These are phyloP conservation scores for Drosophila mulleri DNA, from an alignment of 2,888 invertebrate species.

Conservation along the genomic window DNA sequence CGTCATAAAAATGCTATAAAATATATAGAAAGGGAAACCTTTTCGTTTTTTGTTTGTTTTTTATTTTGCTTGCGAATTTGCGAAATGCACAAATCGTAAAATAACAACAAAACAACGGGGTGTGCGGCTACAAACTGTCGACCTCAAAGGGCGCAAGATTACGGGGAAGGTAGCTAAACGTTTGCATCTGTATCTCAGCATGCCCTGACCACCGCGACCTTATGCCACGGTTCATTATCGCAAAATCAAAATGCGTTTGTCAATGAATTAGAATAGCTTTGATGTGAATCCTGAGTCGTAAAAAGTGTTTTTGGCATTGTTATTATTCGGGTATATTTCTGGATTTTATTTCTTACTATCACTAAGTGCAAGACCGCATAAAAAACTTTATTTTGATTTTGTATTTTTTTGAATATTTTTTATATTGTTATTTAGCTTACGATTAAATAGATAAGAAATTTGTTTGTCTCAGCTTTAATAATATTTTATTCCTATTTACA, in stretches of 20 bases:
- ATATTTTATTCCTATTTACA: not conserved
- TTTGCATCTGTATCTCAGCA: slow-evolving; percentile 23
- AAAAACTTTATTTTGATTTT: too few species aligned
- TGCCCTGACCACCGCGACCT: not conserved
- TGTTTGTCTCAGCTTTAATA: not conserved
- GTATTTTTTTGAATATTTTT: too few species aligned
- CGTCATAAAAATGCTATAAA: slow-evolving; percentile 80
- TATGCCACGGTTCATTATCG: slow-evolving; percentile 54
- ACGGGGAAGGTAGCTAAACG: slow-evolving; percentile 46
- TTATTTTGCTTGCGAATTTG: slow-evolving; percentile 60
- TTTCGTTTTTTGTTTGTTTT: slow-evolving; percentile 42
- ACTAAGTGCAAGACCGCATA: not conserved
- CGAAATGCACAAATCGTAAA: slow-evolving; percentile 79
- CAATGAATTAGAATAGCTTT: slow-evolving; percentile 76
- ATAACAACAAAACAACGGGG: slow-evolving; percentile 46
- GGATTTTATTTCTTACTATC: slow-evolving; percentile 26
- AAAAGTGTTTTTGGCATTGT: slow-evolving; percentile 37
- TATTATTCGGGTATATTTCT: slow-evolving; percentile 21
- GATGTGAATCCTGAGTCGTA: slow-evolving; percentile 49
- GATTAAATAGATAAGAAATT: not conserved
- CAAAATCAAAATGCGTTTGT: slow-evolving; percentile 78
- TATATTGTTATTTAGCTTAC: too few species aligned
- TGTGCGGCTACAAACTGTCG: slow-evolving; percentile 39
- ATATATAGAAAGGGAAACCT: slow-evolving; percentile 44
- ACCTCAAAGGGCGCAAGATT: slow-evolving; percentile 40